Percentiles rank a stretch among this genome's conserved stretches.
Evolutionary conservation across 1,140 invertebrate species (phyloP).

Genomic region (Bradysia coprophila): DNA sequence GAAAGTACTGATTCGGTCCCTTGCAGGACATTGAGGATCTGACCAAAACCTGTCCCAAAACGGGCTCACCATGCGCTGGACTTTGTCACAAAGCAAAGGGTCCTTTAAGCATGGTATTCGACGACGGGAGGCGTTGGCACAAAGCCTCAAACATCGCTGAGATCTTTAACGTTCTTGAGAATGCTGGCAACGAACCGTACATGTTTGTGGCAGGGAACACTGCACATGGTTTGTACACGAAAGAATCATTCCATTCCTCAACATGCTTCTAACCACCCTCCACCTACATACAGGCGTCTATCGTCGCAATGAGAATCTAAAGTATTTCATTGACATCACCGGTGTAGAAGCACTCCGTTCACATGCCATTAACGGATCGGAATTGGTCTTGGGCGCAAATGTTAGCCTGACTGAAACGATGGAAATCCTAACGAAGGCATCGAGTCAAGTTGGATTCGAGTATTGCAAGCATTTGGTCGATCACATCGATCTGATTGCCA

Average conservation of each 20-base stretch:
- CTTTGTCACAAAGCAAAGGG: neutral
- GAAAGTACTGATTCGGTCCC: too few relatives aligned
- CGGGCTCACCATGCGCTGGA: neutral
- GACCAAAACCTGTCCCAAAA: neutral
- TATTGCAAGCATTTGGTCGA: conserved; percentile 4
- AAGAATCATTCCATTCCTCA: conserved; percentile 22
- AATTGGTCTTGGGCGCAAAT: conserved; percentile 31
- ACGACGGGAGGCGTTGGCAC: neutral
- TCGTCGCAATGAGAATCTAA: conserved; percentile 23
- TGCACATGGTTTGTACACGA: conserved; percentile 29
- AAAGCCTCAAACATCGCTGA: conserved; percentile 1
- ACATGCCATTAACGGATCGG: conserved; percentile 21
- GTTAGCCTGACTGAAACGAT: conserved; percentile 32
- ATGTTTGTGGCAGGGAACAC: conserved; percentile 37
- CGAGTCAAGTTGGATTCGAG: neutral
- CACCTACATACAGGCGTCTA: conserved; percentile 31
- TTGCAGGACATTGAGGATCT: conserved; percentile 14
- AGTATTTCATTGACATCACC: conserved; percentile 40
- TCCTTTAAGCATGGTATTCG: neutral
- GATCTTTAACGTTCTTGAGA: neutral
- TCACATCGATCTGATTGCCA: conserved; percentile 36
- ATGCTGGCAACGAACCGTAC: conserved; percentile 13
- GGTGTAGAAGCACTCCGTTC: conserved; percentile 31
- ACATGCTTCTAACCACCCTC: conserved; percentile 5
- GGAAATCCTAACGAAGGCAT: conserved; percentile 27